phyloP scores from a whole-genome alignment of 2,888 invertebrate genomes.

The Leucophora obtusa region DNA sequence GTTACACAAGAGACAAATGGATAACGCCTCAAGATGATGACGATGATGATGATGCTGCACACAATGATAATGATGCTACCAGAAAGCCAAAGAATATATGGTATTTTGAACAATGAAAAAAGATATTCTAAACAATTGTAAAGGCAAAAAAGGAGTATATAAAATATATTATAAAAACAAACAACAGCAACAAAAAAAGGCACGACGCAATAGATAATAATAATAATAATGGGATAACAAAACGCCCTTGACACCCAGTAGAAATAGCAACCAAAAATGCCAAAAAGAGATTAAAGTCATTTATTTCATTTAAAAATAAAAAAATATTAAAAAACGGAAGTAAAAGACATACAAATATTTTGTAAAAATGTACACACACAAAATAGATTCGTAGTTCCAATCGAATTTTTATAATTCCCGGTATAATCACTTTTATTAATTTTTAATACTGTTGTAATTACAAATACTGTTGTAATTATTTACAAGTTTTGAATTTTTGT shows the following conservation, averaged over 20 bases:
- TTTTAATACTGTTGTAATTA: too few species aligned
- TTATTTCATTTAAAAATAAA: constrained; percentile 41
- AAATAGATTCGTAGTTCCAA: too few species aligned
- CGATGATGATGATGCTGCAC: constrained; percentile 21
- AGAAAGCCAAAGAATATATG: constrained; percentile 27
- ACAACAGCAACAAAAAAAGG: constrained; percentile 66
- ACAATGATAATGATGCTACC: constrained; percentile 32
- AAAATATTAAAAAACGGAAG: background rate
- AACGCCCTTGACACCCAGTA: constrained; percentile 78
- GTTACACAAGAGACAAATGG: constrained; percentile 39
- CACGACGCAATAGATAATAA: constrained; percentile 66
- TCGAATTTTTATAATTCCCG: too few species aligned
- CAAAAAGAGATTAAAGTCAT: constrained; percentile 64
- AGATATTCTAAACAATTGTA: constrained; percentile 12
- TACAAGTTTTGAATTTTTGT: too few species aligned
- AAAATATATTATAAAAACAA: constrained; percentile 47
- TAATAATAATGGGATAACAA: constrained; percentile 77
- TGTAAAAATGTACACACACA: too few species aligned
- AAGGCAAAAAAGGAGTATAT: constrained; percentile 46
- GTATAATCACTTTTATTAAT: too few species aligned
- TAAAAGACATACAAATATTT: background rate
- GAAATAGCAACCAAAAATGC: constrained; percentile 66
- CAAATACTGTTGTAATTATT: too few species aligned
- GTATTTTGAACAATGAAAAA: constrained; percentile 39
- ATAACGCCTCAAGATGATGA: constrained; percentile 41